Evolutionary conservation across 2,797 vertebrate species (phyloP).

Genomic region (Cetoscarus ocellatus): DNA sequence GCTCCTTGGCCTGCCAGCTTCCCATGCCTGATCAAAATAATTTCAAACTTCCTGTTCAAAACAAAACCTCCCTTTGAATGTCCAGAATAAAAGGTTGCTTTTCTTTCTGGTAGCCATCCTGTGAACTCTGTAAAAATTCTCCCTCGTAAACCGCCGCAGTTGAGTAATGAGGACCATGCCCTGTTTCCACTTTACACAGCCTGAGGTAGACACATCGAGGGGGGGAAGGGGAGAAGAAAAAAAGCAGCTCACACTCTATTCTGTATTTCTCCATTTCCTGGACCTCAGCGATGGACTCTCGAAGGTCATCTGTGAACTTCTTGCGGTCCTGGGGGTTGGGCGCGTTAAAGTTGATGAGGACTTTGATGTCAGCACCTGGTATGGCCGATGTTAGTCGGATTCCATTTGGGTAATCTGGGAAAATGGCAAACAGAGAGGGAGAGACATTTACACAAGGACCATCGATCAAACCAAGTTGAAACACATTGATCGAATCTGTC

Average conservation of each 20-base stretch:
- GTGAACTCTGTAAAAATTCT: constrained; percentile 65
- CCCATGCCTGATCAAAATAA: not conserved
- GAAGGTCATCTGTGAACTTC: constrained; percentile 96
- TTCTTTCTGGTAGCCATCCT: constrained; percentile 38
- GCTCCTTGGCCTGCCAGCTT: too few species aligned
- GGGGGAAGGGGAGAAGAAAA: constrained; percentile 37
- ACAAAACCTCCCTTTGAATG: constrained; percentile 13
- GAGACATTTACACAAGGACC: constrained; percentile 39
- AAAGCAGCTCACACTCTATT: constrained; percentile 94
- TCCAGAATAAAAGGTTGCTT: constrained; percentile 14
- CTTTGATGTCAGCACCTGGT: constrained; percentile 96
- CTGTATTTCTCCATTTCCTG: constrained; percentile 99
- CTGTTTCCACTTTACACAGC: constrained; percentile 53
- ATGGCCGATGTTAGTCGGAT: constrained; percentile 96
- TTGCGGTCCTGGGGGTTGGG: constrained; percentile 99
- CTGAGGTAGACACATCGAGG: constrained; percentile 17
- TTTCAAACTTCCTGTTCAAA: constrained; percentile 28
- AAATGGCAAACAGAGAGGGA: constrained; percentile 40
- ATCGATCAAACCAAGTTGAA: constrained; percentile 49
- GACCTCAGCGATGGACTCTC: constrained; percentile 96
- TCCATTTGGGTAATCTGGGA: constrained; percentile 95
- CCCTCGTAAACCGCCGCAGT: constrained; percentile 49
- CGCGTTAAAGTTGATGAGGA: constrained; percentile 98
- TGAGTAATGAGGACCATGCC: constrained; percentile 64
- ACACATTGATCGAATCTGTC: constrained; percentile 35